A percentile compares a stretch with the other conserved stretches of the same genome.
Evolutionary conservation across 1,140 invertebrate genomes (phyloP).

Genomic region (Hylaeus anthracinus): DNA sequence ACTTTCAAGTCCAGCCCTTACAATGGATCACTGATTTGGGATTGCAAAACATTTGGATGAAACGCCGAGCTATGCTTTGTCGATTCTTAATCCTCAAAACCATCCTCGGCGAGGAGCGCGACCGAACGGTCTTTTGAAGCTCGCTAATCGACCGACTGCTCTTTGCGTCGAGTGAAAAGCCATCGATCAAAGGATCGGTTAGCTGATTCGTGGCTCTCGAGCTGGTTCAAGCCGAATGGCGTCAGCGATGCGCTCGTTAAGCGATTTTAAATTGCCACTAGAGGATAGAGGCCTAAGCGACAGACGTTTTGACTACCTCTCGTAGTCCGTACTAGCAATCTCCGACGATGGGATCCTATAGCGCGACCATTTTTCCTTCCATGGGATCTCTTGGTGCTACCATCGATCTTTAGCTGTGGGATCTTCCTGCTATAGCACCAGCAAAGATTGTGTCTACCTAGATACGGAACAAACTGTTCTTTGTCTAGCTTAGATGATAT

Average conservation of each 20-base stretch:
- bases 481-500: too few species aligned
- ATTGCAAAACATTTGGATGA: neutral
- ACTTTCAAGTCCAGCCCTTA: too few species aligned
- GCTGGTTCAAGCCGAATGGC: constrained; percentile 43
- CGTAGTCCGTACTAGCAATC: constrained; percentile 19
- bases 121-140: neutral
- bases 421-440: neutral
- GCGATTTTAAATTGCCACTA: constrained; percentile 67
- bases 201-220: constrained; percentile 37
- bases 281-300: constrained; percentile 5
- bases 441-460: neutral
- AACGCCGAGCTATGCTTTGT: neutral
- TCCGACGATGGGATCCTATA: neutral
- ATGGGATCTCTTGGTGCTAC: too few species aligned
- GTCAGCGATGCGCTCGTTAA: constrained; percentile 53
- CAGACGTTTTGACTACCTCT: constrained; percentile 28
- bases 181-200: constrained; percentile 37
- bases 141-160: neutral
- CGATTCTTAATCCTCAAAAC: too few species aligned
- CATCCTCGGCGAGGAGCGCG: neutral
- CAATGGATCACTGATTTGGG: too few species aligned
- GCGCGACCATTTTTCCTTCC: too few species aligned
- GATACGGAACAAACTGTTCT: too few species aligned
- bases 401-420: neutral
- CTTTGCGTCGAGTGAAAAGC: neutral